Evolutionary conservation across 2,888 invertebrate species (phyloP).

Genomic region (Hyles lineata): DNA sequence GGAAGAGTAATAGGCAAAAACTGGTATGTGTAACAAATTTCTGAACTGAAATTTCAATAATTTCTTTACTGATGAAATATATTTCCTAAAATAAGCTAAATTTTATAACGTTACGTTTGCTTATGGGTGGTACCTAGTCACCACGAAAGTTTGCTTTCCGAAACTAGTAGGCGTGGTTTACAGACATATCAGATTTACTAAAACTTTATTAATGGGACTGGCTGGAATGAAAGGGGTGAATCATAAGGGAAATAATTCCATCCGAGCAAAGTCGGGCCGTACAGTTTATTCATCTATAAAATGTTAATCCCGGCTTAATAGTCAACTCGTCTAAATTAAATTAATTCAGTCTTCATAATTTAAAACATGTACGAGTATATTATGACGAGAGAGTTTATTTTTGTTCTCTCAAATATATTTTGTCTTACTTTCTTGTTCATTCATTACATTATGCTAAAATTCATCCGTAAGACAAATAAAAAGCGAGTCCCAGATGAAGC

Average conservation of each 20-base stretch:
- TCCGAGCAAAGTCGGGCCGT: too few relatives aligned
- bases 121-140: neutral
- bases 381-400: neutral
- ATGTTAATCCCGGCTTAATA: neutral
- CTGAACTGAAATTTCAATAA: too few relatives aligned
- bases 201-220: too few relatives aligned
- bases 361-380: neutral
- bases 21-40: too few relatives aligned
- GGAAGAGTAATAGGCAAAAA: too few relatives aligned
- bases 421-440: constrained; percentile 25
- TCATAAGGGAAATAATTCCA: too few relatives aligned
- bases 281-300: neutral
- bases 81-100: too few relatives aligned
- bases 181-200: too few relatives aligned
- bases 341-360: neutral
- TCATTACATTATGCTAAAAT: constrained; percentile 39
- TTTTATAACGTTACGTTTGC: neutral
- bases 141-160: neutral
- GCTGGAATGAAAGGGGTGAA: too few relatives aligned
- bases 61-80: neutral
- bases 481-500: constrained; percentile 56
- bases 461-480: constrained; percentile 60
- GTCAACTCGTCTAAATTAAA: neutral
- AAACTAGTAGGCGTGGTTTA: neutral
- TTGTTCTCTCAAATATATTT: constrained; percentile 16